Percentiles rank a stretch among this genome's conserved stretches.
Evolutionary conservation across 2,888 invertebrate genomes (phyloP).

Genomic region (Ophion costatus): DNA sequence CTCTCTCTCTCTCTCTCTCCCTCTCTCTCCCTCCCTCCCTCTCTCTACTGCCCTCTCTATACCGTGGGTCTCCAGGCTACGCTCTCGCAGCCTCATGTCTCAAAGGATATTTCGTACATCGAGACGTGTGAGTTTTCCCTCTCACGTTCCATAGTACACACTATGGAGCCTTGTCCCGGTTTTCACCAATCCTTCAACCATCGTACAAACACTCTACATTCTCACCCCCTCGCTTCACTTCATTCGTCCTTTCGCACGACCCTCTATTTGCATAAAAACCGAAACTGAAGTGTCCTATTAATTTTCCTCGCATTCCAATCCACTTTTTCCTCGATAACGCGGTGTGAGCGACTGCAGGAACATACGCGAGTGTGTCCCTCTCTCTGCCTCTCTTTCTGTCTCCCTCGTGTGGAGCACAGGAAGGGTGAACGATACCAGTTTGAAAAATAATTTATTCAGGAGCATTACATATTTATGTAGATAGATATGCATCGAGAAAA

Average conservation of each 20-base stretch:
- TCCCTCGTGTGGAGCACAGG: neutral
- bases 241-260: slow-evolving; percentile 53
- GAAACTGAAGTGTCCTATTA: slow-evolving; percentile 57
- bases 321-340: slow-evolving; percentile 47
- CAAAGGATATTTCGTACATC: slow-evolving; percentile 57
- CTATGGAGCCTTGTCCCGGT: slow-evolving; percentile 32
- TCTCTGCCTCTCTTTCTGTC: neutral
- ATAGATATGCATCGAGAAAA: slow-evolving; percentile 49
- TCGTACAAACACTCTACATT: slow-evolving; percentile 58
- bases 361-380: slow-evolving; percentile 1
- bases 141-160: slow-evolving; percentile 8
- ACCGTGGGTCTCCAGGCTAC: slow-evolving; percentile 36
- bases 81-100: slow-evolving; percentile 51
- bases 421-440: slow-evolving; percentile 45
- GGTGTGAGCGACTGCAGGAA: neutral
- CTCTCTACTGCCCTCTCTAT: slow-evolving; percentile 37
- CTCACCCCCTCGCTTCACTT: slow-evolving; percentile 33
- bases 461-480: slow-evolving; percentile 57
- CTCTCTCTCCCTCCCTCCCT: slow-evolving; percentile 19
- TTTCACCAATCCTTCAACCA: slow-evolving; percentile 65
- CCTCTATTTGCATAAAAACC: slow-evolving; percentile 65
- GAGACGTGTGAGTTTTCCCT: slow-evolving; percentile 55
- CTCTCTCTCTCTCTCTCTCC: slow-evolving; percentile 25
- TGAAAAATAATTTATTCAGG: slow-evolving; percentile 68
- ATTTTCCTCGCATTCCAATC: slow-evolving; percentile 55